Evolutionary conservation across 2,113 vertebrate species (phyloP).

Genomic region (Psittacula cyanocephala): DNA sequence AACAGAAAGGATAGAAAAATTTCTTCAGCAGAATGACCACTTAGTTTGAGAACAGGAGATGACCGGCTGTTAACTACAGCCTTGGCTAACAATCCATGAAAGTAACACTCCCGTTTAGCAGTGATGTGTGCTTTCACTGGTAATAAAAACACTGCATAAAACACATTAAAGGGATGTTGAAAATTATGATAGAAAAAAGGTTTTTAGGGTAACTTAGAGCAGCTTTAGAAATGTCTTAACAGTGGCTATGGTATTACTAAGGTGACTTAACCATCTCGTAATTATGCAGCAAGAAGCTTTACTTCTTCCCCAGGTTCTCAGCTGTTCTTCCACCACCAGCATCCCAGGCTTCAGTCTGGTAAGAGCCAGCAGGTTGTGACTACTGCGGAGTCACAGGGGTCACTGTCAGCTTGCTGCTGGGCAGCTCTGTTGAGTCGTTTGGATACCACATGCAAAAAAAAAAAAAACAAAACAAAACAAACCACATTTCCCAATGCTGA

Average conservation of each 20-base stretch:
- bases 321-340: not conserved
- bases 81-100: not conserved
- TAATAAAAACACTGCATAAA: not conserved
- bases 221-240: not conserved
- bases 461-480: no score
- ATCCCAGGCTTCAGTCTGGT: not conserved
- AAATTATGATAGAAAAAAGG: not conserved
- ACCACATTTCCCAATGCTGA: not conserved
- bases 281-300: not conserved
- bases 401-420: not conserved
- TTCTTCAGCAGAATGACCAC: not conserved
- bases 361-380: not conserved
- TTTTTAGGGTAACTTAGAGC: not conserved
- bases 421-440: fast-evolving
- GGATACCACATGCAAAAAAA: not conserved
- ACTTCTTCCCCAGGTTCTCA: not conserved
- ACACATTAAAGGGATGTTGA: not conserved
- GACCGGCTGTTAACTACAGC: not conserved
- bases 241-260: not conserved
- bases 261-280: not conserved
- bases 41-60: not conserved
- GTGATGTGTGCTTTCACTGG: not conserved
- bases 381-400: not conserved
- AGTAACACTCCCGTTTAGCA: not conserved
- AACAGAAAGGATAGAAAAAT: not conserved